Conservation (phyloP, 2,113 vertebrate genomes). For the Ginglymostoma cirratum region DNA sequence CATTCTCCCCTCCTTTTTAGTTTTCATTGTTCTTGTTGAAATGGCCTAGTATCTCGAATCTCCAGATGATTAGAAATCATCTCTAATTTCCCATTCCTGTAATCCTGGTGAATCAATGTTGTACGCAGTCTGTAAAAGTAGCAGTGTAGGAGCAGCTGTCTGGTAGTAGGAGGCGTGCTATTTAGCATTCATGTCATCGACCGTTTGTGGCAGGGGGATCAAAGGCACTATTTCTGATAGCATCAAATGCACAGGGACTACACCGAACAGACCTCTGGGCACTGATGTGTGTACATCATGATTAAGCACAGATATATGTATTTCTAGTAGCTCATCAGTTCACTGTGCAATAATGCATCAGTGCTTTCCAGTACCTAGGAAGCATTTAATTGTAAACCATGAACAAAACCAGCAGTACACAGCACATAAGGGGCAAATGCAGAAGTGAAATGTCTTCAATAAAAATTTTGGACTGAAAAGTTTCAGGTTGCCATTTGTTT, state of each 20-base stretch:
- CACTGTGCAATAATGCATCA: background rate
- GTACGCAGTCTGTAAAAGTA: background rate
- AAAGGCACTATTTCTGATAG: background rate
- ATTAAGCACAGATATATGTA: background rate
- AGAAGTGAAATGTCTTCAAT: background rate
- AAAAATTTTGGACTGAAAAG: background rate
- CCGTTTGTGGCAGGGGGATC: background rate
- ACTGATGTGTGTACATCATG: background rate
- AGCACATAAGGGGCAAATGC: background rate
- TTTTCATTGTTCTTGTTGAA: background rate
- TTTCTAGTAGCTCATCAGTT: background rate
- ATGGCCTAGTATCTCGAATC: background rate
- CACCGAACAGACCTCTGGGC: background rate
- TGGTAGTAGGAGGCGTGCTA: background rate
- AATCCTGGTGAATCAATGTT: background rate
- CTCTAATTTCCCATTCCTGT: background rate
- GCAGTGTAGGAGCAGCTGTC: background rate
- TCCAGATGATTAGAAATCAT: background rate
- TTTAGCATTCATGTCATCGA: background rate
- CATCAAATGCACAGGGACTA: background rate
- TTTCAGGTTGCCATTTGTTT: background rate
- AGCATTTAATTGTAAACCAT: background rate
- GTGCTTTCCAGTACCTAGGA: background rate
- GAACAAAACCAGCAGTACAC: background rate
- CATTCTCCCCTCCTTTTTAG: background rate